phyloP scores from a whole-genome alignment of 2,888 invertebrate genomes.

The Andrena bucephala region DNA sequence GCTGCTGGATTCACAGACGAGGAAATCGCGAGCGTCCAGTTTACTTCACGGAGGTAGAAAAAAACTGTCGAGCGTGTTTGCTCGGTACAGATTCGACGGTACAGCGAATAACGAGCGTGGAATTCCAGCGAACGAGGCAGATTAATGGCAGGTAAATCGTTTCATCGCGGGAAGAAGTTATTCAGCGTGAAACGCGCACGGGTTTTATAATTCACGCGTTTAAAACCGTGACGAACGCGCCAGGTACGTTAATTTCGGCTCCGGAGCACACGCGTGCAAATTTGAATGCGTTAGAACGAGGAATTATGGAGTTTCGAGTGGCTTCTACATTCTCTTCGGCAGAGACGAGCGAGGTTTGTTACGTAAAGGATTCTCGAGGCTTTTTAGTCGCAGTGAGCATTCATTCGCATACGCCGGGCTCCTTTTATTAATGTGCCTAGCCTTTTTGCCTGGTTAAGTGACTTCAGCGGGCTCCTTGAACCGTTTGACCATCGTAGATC shows the following conservation, averaged over 20 bases:
- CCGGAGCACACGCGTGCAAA: background rate
- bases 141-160: slow-evolving; percentile 13
- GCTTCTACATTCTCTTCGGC: too few relatives aligned
- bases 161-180: background rate
- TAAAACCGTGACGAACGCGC: slow-evolving; percentile 5
- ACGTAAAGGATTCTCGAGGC: too few relatives aligned
- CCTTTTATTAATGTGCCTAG: too few relatives aligned
- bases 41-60: background rate
- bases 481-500: background rate
- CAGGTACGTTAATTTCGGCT: background rate
- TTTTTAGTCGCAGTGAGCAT: too few relatives aligned
- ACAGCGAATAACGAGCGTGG: slow-evolving; percentile 1
- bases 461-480: slow-evolving; percentile 1
- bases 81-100: background rate
- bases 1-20: background rate
- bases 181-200: background rate
- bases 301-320: background rate
- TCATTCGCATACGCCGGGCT: too few relatives aligned
- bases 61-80: slow-evolving; percentile 21
- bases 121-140: background rate
- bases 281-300: background rate
- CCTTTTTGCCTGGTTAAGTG: too few relatives aligned
- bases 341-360: too few relatives aligned
- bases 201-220: slow-evolving; percentile 17
- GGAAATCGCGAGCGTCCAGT: background rate